Conservation (phyloP, 2,888 invertebrate genomes). For the Mechanitis mazaeus region DNA sequence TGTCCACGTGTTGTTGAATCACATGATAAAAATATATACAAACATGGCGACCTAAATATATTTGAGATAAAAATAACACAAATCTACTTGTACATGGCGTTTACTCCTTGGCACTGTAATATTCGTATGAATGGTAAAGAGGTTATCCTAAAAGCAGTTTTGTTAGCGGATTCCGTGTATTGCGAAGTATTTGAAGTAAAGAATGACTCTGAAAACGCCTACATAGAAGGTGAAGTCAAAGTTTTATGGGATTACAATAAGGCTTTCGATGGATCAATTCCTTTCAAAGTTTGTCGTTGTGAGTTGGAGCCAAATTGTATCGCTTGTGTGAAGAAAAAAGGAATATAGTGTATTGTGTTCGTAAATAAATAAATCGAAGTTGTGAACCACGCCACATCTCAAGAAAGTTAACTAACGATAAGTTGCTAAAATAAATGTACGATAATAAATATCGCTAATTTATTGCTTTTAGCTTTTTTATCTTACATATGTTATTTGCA, state of each 20-base stretch:
- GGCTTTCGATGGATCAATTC: constrained; percentile 49
- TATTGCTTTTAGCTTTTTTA: too few relatives aligned
- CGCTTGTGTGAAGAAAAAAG: constrained; percentile 35
- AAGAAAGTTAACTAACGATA: too few relatives aligned
- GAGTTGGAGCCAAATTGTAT: constrained; percentile 48
- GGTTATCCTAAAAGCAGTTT: constrained; percentile 40
- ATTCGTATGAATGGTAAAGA: constrained; percentile 38
- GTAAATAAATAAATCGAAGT: constrained; percentile 11
- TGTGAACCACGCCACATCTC: background rate
- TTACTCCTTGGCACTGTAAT: constrained; percentile 61
- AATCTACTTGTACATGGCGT: constrained; percentile 62
- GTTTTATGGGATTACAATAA: constrained; percentile 58
- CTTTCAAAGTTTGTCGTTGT: constrained; percentile 52
- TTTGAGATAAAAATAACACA: constrained; percentile 55
- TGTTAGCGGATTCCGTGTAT: constrained; percentile 49
- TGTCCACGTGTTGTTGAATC: constrained; percentile 51
- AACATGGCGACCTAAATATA: constrained; percentile 46
- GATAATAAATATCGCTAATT: too few relatives aligned
- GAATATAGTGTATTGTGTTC: constrained; percentile 14
- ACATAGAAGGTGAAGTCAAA: constrained; percentile 44
- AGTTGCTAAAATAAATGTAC: too few relatives aligned
- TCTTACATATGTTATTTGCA: too few relatives aligned
- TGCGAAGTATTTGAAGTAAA: constrained; percentile 49
- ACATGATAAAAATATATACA: constrained; percentile 38
- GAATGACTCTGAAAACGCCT: constrained; percentile 43